phyloP scores from a whole-genome alignment of 1,140 invertebrate genomes.

The Mylabris phalerata region DNA sequence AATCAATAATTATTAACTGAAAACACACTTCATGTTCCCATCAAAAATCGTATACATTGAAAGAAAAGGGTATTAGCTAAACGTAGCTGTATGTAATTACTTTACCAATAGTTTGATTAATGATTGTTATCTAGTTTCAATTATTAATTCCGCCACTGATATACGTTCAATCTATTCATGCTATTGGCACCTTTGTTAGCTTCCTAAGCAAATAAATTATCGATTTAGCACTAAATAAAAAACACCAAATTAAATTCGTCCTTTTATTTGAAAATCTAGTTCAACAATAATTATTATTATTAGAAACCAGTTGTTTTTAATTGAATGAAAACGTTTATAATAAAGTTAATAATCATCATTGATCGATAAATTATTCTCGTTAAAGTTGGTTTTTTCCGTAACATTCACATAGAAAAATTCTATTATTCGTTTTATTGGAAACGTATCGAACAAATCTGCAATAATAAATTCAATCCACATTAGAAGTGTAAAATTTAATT shows the following conservation, averaged over 20 bases:
- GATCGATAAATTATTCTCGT: too few relatives aligned
- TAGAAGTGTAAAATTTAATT: constrained; percentile 30
- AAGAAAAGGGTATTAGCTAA: not conserved
- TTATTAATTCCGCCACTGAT: constrained; percentile 14
- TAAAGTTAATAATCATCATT: too few relatives aligned
- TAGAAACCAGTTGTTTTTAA: too few relatives aligned
- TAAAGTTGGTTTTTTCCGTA: too few relatives aligned
- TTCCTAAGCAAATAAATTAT: too few relatives aligned
- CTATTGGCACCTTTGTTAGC: constrained; percentile 2
- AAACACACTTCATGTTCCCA: constrained; percentile 3
- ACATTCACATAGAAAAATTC: too few relatives aligned
- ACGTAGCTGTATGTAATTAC: constrained; percentile 8
- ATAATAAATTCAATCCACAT: constrained; percentile 28
- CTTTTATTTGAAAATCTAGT: too few relatives aligned
- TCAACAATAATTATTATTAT: too few relatives aligned
- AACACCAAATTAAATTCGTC: too few relatives aligned
- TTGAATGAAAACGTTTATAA: too few relatives aligned
- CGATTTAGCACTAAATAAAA: too few relatives aligned
- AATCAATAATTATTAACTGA: constrained; percentile 9
- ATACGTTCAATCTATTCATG: constrained; percentile 5
- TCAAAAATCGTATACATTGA: not conserved
- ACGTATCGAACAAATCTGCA: constrained; percentile 27
- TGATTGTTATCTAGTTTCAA: constrained; percentile 8
- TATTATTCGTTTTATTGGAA: constrained; percentile 2
- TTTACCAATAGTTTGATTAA: constrained; percentile 16